phyloP scores from a whole-genome alignment of 2,888 invertebrate species.

The Automeris io region DNA sequence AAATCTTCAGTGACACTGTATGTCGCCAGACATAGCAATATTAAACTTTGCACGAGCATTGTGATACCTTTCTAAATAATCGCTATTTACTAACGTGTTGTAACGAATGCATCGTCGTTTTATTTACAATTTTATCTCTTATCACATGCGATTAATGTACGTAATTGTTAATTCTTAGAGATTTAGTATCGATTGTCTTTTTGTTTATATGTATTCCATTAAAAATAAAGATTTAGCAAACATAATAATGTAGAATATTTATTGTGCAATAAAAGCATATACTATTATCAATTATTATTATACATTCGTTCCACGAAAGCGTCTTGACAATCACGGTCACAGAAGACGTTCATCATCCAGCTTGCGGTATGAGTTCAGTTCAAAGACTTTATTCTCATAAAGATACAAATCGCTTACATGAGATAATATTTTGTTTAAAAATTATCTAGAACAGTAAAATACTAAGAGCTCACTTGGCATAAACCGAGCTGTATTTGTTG shows the following conservation, averaged over 20 bases:
- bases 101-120: neutral
- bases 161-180: neutral
- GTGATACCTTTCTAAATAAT: neutral
- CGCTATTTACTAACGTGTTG: neutral
- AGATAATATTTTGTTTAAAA: too few relatives aligned
- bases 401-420: too few relatives aligned
- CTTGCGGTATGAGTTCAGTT: too few relatives aligned
- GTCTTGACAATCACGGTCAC: too few relatives aligned
- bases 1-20: neutral
- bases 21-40: neutral
- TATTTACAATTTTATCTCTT: conserved; percentile 1
- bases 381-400: too few relatives aligned
- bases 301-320: too few relatives aligned
- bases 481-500: too few relatives aligned
- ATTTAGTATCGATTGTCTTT: neutral
- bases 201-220: too few relatives aligned
- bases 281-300: neutral
- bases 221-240: too few relatives aligned
- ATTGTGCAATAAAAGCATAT: neutral
- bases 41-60: neutral
- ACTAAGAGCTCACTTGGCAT: too few relatives aligned
- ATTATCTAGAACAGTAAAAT: too few relatives aligned
- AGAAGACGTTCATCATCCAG: too few relatives aligned
- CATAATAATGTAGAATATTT: neutral
- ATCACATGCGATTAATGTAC: neutral